phyloP scores from a whole-genome alignment of 2,797 vertebrate species.

The Notoglanidium macrostoma region DNA sequence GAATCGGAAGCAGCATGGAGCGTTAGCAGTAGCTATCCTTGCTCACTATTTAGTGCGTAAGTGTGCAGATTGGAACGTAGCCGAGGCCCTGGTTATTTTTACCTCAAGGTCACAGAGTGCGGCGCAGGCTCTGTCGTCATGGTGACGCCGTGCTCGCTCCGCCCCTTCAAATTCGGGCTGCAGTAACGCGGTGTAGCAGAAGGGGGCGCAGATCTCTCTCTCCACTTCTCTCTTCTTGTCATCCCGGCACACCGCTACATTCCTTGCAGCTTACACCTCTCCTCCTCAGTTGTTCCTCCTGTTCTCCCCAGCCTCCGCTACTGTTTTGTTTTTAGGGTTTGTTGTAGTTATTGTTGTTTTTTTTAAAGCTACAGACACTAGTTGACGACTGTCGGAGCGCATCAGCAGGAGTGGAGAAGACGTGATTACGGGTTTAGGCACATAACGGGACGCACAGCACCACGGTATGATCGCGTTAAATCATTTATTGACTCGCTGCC shows the following conservation, averaged over 20 bases:
- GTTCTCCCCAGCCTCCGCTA: background rate
- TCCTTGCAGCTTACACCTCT: conserved; percentile 10
- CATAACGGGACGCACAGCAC: conserved; percentile 42
- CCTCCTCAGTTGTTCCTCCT: conserved; percentile 21
- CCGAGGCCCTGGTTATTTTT: conserved; percentile 50
- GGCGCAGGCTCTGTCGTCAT: conserved; percentile 61
- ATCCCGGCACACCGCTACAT: background rate
- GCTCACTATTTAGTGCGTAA: background rate
- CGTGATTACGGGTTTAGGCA: conserved; percentile 19
- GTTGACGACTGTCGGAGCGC: conserved; percentile 63
- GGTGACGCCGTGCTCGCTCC: conserved; percentile 56
- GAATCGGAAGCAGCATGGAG: background rate
- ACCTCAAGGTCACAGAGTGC: conserved; percentile 72
- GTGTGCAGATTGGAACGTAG: background rate
- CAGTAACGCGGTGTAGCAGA: conserved; percentile 58
- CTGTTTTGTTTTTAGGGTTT: background rate
- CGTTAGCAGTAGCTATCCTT: background rate
- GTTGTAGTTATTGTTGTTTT: background rate
- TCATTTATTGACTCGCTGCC: background rate
- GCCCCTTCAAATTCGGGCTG: conserved; percentile 28
- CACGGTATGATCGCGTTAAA: conserved; percentile 6
- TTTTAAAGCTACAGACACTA: conserved; percentile 52
- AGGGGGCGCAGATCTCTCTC: conserved; percentile 56
- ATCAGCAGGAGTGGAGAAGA: conserved; percentile 42
- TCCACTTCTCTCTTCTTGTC: background rate